phyloP scores from a whole-genome alignment of 2,797 vertebrate genomes.

The Pyrocephalus nanus region DNA sequence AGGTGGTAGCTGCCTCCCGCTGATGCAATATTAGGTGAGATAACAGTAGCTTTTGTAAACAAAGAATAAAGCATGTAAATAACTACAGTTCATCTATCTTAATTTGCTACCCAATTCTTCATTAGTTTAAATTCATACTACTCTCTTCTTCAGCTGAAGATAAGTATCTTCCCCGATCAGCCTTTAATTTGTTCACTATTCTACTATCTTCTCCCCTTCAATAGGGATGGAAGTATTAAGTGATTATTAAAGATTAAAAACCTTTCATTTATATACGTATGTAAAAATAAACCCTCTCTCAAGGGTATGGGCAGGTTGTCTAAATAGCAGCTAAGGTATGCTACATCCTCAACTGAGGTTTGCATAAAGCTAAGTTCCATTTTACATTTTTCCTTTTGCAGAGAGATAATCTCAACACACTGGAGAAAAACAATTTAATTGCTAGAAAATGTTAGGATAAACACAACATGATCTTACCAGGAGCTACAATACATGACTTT shows the following conservation, averaged over 20 bases:
- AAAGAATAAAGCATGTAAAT: neutral
- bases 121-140: neutral
- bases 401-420: neutral
- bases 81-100: neutral
- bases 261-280: neutral
- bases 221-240: neutral
- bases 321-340: neutral
- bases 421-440: neutral
- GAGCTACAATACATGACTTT: neutral
- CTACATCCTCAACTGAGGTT: neutral
- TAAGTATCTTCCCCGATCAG: neutral
- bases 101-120: neutral
- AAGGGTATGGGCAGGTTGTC: neutral
- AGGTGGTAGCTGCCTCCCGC: neutral
- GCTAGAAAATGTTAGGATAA: neutral
- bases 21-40: neutral
- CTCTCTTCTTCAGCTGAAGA: neutral
- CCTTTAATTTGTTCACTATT: constrained; percentile 11
- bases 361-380: neutral
- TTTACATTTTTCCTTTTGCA: neutral
- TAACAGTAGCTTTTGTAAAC: neutral
- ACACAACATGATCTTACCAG: neutral
- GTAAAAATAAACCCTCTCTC: neutral
- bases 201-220: neutral
- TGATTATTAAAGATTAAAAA: neutral